These are phyloP conservation scores for Euphysa ruthae DNA, from an alignment of 30 jellyfish, hydroid and myxozoan species.

Conservation along the genomic window DNA sequence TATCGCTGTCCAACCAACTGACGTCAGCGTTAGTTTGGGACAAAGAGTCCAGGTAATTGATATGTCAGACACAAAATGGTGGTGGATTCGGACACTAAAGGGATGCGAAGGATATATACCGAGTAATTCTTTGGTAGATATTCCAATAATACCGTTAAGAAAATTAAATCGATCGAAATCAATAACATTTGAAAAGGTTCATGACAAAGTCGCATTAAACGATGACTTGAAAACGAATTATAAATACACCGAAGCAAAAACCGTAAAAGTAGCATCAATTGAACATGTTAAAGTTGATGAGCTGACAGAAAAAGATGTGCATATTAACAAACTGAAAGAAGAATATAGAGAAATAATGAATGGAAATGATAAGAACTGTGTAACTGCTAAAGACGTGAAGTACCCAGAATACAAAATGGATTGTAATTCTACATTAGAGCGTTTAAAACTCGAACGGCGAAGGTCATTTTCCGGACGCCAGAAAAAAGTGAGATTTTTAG, in stretches of 20 bases:
- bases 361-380: background rate
- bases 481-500: background rate
- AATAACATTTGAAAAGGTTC: background rate
- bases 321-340: background rate
- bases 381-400: background rate
- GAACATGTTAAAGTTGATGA: background rate
- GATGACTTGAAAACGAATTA: background rate
- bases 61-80: background rate
- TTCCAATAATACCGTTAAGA: background rate
- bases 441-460: background rate
- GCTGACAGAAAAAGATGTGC: background rate
- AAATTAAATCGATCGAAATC: background rate
- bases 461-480: slow-evolving; percentile 3
- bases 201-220: background rate
- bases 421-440: background rate
- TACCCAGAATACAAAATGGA: background rate
- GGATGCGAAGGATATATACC: background rate
- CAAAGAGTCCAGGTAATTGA: slow-evolving; percentile 3
- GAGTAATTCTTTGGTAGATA: background rate
- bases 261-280: background rate
- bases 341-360: background rate
- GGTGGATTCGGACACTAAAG: background rate
- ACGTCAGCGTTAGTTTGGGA: background rate
- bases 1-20: background rate
- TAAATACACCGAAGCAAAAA: no score